These are phyloP conservation scores for Spodoptera littoralis DNA, from an alignment of 2,888 invertebrate species.

Conservation along the genomic window DNA sequence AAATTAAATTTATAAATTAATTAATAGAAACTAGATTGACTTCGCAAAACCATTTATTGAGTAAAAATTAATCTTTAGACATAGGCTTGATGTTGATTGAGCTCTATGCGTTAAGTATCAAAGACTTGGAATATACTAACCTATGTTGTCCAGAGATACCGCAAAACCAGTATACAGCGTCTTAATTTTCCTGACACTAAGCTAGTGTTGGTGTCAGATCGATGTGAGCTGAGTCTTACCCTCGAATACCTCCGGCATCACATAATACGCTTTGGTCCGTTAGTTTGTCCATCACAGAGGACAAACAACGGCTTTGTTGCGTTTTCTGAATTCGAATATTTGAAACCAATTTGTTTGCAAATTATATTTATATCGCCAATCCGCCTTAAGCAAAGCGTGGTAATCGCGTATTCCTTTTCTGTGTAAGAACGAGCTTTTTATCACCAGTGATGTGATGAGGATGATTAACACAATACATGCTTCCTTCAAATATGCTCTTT, in stretches of 20 bases:
- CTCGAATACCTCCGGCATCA: conserved; percentile 1
- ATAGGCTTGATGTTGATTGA: background rate
- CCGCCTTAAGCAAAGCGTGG: too few species aligned
- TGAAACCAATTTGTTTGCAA: too few species aligned
- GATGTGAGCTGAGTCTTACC: conserved; percentile 36
- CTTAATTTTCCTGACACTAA: conserved; percentile 54
- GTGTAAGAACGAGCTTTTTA: too few species aligned
- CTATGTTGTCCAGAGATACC: conserved; percentile 22
- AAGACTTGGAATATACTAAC: conserved; percentile 11
- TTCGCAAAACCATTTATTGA: background rate
- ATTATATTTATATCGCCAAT: too few species aligned
- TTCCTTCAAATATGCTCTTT: too few species aligned
- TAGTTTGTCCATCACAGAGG: conserved; percentile 8
- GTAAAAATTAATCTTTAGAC: too few species aligned
- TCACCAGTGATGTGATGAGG: too few species aligned
- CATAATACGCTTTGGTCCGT: conserved; percentile 6
- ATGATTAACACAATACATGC: too few species aligned
- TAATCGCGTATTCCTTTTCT: too few species aligned
- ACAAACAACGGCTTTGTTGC: background rate
- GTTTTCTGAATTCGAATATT: too few species aligned
- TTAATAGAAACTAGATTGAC: background rate
- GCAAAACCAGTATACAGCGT: conserved; percentile 40
- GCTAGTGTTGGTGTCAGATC: conserved; percentile 40
- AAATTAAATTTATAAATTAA: too few species aligned
- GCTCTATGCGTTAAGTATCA: background rate